phyloP scores from a whole-genome alignment of 2,113 vertebrate species.

The Eptesicus fuscus region DNA sequence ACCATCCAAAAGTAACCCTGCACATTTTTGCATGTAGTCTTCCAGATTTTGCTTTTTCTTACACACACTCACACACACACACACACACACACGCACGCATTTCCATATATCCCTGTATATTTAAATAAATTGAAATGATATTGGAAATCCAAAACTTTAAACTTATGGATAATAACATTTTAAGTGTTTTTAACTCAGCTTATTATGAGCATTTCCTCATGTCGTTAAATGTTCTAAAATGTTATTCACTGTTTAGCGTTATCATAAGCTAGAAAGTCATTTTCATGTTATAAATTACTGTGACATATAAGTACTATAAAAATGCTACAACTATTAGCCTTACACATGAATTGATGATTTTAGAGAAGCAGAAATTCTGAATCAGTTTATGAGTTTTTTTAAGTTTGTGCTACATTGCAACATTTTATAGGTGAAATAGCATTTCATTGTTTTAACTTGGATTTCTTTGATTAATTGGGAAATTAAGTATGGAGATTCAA shows the following conservation, averaged over 20 bases:
- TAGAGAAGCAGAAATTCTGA: slow-evolving; percentile 8
- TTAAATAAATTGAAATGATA: slow-evolving; percentile 8
- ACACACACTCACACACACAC: background rate
- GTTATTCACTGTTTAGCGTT: background rate
- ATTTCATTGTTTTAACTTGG: slow-evolving; percentile 28
- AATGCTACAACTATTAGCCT: background rate
- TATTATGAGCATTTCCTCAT: background rate
- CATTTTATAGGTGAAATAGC: slow-evolving; percentile 14
- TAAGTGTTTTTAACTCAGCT: background rate
- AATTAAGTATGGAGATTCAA: background rate
- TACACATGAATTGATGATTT: slow-evolving; percentile 28
- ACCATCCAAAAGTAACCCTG: background rate
- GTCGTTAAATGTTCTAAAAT: slow-evolving; percentile 5
- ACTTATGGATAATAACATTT: background rate
- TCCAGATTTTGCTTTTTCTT: background rate
- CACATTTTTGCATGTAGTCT: background rate
- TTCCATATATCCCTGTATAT: background rate
- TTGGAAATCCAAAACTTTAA: background rate
- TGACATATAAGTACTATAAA: background rate
- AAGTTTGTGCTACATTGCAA: background rate
- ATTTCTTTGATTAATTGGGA: slow-evolving; percentile 47
- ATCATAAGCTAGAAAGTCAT: background rate
- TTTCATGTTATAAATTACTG: background rate
- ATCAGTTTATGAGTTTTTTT: background rate
- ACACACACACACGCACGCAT: background rate